phyloP scores from a whole-genome alignment of 92 coral and sea anemone species.

The Porites cylindrica region DNA sequence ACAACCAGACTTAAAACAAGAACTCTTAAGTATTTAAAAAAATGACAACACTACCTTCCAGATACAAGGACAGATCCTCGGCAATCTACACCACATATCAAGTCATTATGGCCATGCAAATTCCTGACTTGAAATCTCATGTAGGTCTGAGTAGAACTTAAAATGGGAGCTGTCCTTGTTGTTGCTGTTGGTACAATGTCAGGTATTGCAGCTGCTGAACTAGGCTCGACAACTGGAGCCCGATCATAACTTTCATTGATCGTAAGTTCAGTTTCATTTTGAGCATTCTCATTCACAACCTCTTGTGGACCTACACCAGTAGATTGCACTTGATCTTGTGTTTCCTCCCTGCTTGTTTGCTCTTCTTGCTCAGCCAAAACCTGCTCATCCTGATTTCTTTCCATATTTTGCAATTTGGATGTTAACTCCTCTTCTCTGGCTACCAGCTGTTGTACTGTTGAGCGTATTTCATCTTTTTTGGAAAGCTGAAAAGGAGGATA shows the following conservation, averaged over 20 bases:
- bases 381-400: constrained; percentile 39
- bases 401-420: constrained; percentile 60
- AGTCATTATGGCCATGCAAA: constrained; percentile 93
- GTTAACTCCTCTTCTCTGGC: constrained; percentile 59
- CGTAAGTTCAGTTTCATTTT: background rate
- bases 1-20: background rate
- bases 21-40: background rate
- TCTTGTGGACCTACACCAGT: constrained; percentile 17
- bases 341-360: background rate
- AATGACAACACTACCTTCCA: constrained; percentile 81
- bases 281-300: background rate
- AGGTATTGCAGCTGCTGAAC: background rate
- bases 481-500: constrained; percentile 49
- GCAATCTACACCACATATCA: constrained; percentile 80
- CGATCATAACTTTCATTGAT: constrained; percentile 6
- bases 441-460: constrained; percentile 74
- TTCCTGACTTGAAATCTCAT: constrained; percentile 72
- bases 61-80: constrained; percentile 78
- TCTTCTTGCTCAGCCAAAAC: constrained; percentile 2
- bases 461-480: constrained; percentile 77
- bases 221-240: background rate
- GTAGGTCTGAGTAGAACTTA: background rate
- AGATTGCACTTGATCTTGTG: background rate
- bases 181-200: background rate
- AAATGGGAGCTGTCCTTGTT: background rate